Base-by-base conservation (phyloP, 2,113 vertebrate species). In the Xenopus laevis region DNA sequence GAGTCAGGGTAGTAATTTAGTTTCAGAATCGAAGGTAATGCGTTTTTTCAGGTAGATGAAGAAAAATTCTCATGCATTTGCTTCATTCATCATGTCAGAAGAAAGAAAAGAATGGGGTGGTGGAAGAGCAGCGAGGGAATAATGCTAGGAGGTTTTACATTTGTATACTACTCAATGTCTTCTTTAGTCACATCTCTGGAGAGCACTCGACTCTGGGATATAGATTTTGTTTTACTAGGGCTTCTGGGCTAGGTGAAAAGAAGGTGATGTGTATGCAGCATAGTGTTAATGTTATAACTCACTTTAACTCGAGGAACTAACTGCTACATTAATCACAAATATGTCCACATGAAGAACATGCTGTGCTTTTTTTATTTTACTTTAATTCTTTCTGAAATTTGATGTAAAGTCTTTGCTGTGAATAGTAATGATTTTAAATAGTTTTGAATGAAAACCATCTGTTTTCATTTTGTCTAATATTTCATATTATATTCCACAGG, bases 1-100 rank as follows among this genome's bases (percentile, higher is more conserved):
- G 77, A 89, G 87, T 86, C 78, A 82, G 79, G 83, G 71, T 81
- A 83, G 72, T 88, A 91, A 92, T 92, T 92, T 90, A 84, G 81
- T 89, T 87, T 87, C 89, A 88, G 80, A 78, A 81, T 80, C 79
- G 73, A 83, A 74, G 23, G 47, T 79, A 85, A 84, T 80, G 64
- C 81, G 66, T 72, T 75, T 50, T 78, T 81, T 71, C 30, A 62
- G 77, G 78, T 80, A 74, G 74, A 82, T 84, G 79, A 87, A 86
- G 79, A 89, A 87, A 85, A 87, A 84, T 88, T 85, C 78, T 85
- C 86, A 72, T 73, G 79, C 66, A 78, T 84, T 83, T 81, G 65
- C 77, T 83, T 84, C 77, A 81, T 88, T 87, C 79, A 82, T 85
- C 70, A 71, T 79, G 44, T 73, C 65, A 81, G 77, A 83, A 79